phyloP scores from a whole-genome alignment of 2,888 invertebrate genomes.

The Serripes groenlandicus region DNA sequence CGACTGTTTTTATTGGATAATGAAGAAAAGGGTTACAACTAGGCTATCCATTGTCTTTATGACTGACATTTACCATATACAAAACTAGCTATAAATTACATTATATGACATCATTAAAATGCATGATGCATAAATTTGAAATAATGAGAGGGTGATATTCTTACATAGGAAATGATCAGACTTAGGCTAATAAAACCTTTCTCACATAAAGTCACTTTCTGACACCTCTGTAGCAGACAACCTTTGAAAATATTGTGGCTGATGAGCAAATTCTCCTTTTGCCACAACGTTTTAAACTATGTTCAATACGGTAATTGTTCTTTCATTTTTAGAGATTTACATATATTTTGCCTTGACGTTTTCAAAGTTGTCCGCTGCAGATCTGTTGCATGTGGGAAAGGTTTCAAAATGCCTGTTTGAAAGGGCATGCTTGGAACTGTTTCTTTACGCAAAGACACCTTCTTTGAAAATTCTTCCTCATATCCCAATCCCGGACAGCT shows the following conservation, averaged over 20 bases:
- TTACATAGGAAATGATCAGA: background rate
- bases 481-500: too few species aligned
- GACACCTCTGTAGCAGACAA: background rate
- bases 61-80: conserved; percentile 22
- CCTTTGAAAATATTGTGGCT: conserved; percentile 5
- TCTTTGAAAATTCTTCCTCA: too few species aligned
- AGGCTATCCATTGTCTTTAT: conserved; percentile 12
- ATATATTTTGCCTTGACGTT: background rate
- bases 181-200: background rate
- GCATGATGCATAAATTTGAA: conserved; percentile 23
- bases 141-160: conserved; percentile 12
- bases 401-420: too few species aligned
- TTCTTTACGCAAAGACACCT: too few species aligned
- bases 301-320: background rate
- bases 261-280: conserved; percentile 2
- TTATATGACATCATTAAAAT: conserved; percentile 28
- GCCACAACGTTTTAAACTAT: background rate
- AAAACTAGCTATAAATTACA: conserved; percentile 19
- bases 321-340: too few species aligned
- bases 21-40: background rate
- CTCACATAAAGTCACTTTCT: background rate
- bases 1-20: too few species aligned
- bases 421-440: too few species aligned
- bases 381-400: too few species aligned
- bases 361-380: too few species aligned